These are phyloP conservation scores for Mamestra configurata DNA, from an alignment of 1,140 invertebrate genomes.

Conservation along the genomic window DNA sequence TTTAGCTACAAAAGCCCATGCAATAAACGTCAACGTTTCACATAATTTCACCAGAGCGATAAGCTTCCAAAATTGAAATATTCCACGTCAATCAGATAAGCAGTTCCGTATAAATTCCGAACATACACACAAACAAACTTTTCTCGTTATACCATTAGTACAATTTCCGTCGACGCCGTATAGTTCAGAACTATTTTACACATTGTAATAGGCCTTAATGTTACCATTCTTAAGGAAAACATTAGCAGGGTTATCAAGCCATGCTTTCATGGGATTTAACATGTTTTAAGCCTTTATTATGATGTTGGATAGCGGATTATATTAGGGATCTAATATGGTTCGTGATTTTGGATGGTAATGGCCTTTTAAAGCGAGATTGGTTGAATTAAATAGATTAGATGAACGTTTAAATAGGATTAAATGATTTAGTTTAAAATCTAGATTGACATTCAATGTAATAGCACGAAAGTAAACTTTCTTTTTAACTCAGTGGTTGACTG, in stretches of 20 bases:
- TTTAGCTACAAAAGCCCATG: background rate
- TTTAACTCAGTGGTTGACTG: too few relatives aligned
- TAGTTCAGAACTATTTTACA: constrained; percentile 31
- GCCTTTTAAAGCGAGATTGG: background rate
- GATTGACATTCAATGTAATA: too few relatives aligned
- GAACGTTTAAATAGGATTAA: too few relatives aligned
- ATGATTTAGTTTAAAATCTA: too few relatives aligned
- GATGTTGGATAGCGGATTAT: background rate
- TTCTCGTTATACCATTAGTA: constrained; percentile 36
- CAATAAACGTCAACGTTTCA: background rate
- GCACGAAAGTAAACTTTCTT: too few relatives aligned
- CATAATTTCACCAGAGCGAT: background rate
- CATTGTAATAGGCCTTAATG: constrained; percentile 10
- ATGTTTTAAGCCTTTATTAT: constrained; percentile 8
- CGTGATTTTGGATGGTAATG: background rate
- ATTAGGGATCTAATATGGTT: background rate
- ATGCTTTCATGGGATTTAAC: background rate
- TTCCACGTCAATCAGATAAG: constrained; percentile 18
- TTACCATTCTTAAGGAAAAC: constrained; percentile 20
- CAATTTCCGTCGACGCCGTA: constrained; percentile 21
- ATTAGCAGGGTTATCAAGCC: background rate
- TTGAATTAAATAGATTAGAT: too few relatives aligned
- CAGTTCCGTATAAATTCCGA: constrained; percentile 1
- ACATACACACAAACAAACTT: constrained; percentile 31
- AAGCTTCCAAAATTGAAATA: constrained; percentile 8